Evolutionary conservation across 2,113 vertebrate species (phyloP), one percentile per base, ranked within the genome.

Genomic region (Petrocephalus microphthalmus): DNA sequence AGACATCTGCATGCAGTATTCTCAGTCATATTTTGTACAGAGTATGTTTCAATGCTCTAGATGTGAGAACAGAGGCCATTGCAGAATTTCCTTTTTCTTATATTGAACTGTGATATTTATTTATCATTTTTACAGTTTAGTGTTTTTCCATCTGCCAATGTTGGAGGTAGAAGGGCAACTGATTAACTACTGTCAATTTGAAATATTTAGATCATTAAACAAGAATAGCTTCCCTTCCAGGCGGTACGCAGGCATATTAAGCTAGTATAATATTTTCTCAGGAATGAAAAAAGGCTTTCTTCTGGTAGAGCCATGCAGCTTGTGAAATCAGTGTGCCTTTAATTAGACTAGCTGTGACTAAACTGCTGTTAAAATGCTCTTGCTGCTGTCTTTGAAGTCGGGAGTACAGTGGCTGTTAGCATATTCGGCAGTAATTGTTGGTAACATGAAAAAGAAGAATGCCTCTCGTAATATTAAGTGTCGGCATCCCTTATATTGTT

Each of bases 291-390:
- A n/a, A 2, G 15, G 87, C 92, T 94, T 94, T 90, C 91, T 90
- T 92, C 93, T 91, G 92, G 91, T 91, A 92, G 89, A 90, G 91
- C 89, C 88, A 89, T 92, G 91, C 89, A 52, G 91, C 89, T 88
- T 92, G 93, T 93, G 93, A 94, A 93, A 92, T 90, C 56, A 91
- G 92, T 91, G 93, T 93, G 93, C 93, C 94, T 95, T 95, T 95
- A 95, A 96, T 96, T 95, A 95, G 94, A 90, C 93, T 93, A 92
- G 92, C 94, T 93, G 92, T 95, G 95, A 95, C 94, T 96, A 94
- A 96, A 95, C 93, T 93, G 93, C 94, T 93, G 95, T 96, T 96
- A 95, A 96, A 94, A 94, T 25, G 74, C 56, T 84, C 3, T 11
- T 37, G 11, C 56, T 33, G 47, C n/a, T 19, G n/a, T 42, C 89